Conservation (phyloP, 2,113 vertebrate species). For the Mesembrinibis cayennensis region DNA sequence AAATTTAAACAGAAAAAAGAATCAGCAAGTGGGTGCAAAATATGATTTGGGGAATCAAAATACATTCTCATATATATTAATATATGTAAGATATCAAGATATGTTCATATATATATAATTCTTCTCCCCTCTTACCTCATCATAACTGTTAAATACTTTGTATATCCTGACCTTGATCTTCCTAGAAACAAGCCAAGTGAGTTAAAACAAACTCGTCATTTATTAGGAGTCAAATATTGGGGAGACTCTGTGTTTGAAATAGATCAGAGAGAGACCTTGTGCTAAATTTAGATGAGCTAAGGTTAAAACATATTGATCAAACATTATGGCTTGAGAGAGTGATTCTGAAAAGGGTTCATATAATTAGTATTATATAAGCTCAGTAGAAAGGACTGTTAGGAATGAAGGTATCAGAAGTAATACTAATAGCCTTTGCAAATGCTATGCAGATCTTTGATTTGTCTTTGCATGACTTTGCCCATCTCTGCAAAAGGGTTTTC, state of each 20-base stretch:
- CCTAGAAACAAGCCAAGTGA: background rate
- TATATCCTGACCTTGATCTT: slow-evolving; percentile 6
- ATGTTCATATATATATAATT: background rate
- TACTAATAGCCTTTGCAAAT: slow-evolving; percentile 30
- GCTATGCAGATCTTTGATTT: slow-evolving; percentile 35
- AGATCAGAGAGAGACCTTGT: slow-evolving; percentile 41
- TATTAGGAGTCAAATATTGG: slow-evolving; percentile 15
- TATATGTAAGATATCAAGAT: background rate
- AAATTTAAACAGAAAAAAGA: background rate
- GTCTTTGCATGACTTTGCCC: slow-evolving; percentile 38
- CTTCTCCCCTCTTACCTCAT: background rate
- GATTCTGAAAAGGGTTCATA: slow-evolving; percentile 38
- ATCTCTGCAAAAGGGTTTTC: background rate
- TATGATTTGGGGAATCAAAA: background rate
- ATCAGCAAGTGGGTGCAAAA: background rate
- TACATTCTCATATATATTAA: background rate
- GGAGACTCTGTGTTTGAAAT: slow-evolving; percentile 20
- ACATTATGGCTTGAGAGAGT: slow-evolving; percentile 34
- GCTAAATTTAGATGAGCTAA: slow-evolving; percentile 59
- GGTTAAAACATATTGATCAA: slow-evolving; percentile 60
- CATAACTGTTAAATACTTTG: background rate
- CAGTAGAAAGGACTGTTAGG: slow-evolving; percentile 2
- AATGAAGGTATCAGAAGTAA: slow-evolving; percentile 10
- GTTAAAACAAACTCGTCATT: slow-evolving; percentile 16
- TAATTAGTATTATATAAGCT: slow-evolving; percentile 52